These are phyloP conservation scores for Tribolium castaneum DNA, from an alignment of 1,140 invertebrate genomes.

Conservation along the genomic window DNA sequence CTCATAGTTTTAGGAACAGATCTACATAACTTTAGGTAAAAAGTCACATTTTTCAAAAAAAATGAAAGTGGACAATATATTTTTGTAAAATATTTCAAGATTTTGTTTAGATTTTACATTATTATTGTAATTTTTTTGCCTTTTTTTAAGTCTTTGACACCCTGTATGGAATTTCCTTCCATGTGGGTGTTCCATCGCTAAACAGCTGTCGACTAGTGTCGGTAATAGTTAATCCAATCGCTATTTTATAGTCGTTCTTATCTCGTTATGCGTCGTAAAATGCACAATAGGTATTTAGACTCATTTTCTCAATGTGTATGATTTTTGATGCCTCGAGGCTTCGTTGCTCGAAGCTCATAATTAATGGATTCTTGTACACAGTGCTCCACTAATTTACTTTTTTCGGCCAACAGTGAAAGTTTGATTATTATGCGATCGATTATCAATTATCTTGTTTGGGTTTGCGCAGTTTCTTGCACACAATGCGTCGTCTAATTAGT, in stretches of 20 bases:
- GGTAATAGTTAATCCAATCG: slow-evolving; percentile 25
- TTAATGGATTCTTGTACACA: slow-evolving; percentile 9
- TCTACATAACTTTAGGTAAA: too few relatives aligned
- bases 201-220: slow-evolving; percentile 7
- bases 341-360: not conserved
- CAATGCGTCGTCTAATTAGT: not conserved
- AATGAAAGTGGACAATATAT: too few relatives aligned
- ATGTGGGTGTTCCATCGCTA: not conserved
- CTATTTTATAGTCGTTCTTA: not conserved
- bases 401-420: slow-evolving; percentile 22
- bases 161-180: not conserved
- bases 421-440: slow-evolving; percentile 16
- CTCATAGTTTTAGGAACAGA: too few relatives aligned
- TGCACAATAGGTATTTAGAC: slow-evolving; percentile 3
- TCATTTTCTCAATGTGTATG: not conserved
- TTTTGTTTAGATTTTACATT: too few relatives aligned
- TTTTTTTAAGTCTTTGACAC: too few relatives aligned
- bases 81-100: too few relatives aligned
- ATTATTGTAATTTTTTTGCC: too few relatives aligned
- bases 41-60: too few relatives aligned
- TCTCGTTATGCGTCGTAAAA: slow-evolving; percentile 18
- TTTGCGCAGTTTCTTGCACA: not conserved
- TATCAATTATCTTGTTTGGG: not conserved
- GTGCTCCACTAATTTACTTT: slow-evolving; percentile 14
- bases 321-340: not conserved